These are phyloP conservation scores for Esperia sulphurella DNA, from an alignment of 2,888 invertebrate genomes.

Conservation along the genomic window DNA sequence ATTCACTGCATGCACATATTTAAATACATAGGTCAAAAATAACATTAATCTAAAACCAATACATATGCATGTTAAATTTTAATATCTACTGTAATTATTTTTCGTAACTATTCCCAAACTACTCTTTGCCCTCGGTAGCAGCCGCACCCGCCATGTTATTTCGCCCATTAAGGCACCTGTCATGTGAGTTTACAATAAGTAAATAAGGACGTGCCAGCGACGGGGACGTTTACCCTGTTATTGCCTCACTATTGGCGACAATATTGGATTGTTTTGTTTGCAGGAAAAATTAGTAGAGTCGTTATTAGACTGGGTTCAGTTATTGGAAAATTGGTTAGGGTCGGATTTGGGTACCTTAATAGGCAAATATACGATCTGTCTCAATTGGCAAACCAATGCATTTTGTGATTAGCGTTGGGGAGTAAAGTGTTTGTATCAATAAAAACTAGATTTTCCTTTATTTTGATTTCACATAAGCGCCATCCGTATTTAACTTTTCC, in stretches of 20 bases:
- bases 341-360: conserved; percentile 7
- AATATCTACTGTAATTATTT: not conserved
- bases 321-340: conserved; percentile 30
- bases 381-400: too few species aligned
- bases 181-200: conserved; percentile 79
- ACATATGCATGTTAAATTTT: too few species aligned
- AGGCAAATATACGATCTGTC: not conserved
- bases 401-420: too few species aligned
- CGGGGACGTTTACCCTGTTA: conserved; percentile 62
- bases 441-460: too few species aligned
- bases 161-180: conserved; percentile 76
- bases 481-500: too few species aligned
- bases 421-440: too few species aligned
- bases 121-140: conserved; percentile 37
- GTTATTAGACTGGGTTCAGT: conserved; percentile 30
- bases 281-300: conserved; percentile 53
- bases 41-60: too few species aligned
- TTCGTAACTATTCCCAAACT: conserved; percentile 6
- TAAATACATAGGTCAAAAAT: too few species aligned
- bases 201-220: conserved; percentile 65
- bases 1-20: too few species aligned
- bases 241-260: conserved; percentile 66
- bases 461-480: too few species aligned
- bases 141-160: conserved; percentile 75
- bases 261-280: conserved; percentile 56